Conservation (phyloP, 1,140 invertebrate species). For the Helicoverpa armigera region DNA sequence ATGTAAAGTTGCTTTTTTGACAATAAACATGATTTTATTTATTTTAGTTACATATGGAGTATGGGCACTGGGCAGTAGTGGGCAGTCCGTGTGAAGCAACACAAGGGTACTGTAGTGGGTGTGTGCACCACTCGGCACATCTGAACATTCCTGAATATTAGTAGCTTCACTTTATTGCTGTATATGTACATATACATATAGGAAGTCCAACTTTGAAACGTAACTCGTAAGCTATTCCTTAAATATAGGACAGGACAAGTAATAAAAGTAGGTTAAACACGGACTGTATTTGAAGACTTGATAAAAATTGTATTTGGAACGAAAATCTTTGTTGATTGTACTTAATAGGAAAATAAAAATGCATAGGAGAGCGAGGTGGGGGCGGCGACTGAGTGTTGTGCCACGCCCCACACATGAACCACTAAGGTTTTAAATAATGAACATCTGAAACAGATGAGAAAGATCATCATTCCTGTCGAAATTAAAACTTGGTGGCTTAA, state of each 20-base stretch:
- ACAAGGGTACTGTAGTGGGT: too few relatives aligned
- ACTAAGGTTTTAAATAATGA: not conserved
- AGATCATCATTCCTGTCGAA: not conserved
- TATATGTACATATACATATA: too few relatives aligned
- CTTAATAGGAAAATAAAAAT: not conserved
- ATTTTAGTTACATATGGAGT: too few relatives aligned
- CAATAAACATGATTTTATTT: too few relatives aligned
- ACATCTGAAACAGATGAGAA: not conserved
- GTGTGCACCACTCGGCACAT: not conserved
- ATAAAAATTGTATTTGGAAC: conserved; percentile 23
- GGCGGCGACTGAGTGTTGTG: too few relatives aligned
- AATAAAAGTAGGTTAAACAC: not conserved
- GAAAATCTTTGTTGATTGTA: conserved; percentile 18
- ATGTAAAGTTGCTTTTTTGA: too few relatives aligned
- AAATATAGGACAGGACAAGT: conserved; percentile 2
- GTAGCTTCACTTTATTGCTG: not conserved
- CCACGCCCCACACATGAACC: not conserved
- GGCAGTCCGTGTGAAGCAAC: too few relatives aligned
- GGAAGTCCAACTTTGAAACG: too few relatives aligned
- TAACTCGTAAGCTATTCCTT: not conserved
- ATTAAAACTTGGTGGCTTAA: conserved; percentile 12
- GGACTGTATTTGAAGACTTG: conserved; percentile 36
- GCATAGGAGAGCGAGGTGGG: not conserved
- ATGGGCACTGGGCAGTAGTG: too few relatives aligned
- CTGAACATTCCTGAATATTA: not conserved